Evolutionary conservation across 1,140 invertebrate species (phyloP).

Genomic region (Homarus americanus): DNA sequence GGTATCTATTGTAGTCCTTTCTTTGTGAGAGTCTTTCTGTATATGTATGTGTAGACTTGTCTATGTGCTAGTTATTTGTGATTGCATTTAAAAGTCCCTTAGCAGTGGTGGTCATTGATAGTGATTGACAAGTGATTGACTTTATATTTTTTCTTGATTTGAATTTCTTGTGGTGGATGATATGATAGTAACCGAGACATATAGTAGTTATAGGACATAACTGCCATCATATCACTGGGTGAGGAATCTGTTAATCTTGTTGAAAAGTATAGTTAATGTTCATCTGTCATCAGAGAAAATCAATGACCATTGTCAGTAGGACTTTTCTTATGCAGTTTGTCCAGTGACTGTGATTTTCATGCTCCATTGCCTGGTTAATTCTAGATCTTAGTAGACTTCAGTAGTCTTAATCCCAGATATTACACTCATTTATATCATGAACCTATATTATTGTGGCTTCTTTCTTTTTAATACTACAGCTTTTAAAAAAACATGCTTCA

Average conservation of each 20-base stretch:
- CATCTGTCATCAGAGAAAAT: neutral
- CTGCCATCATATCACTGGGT: neutral
- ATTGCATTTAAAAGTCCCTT: neutral
- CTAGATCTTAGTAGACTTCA: neutral
- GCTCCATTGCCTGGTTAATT: neutral
- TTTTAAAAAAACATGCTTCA: slow-evolving; percentile 11
- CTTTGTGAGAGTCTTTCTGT: slow-evolving; percentile 43
- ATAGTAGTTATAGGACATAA: neutral
- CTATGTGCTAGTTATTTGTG: slow-evolving; percentile 6
- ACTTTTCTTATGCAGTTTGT: neutral
- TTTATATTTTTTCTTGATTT: neutral
- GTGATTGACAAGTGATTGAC: neutral
- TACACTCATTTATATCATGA: neutral
- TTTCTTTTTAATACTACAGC: neutral
- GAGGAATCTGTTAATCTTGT: neutral
- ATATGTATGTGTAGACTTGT: slow-evolving; percentile 41
- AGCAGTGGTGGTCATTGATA: neutral
- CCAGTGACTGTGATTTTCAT: slow-evolving; percentile 7
- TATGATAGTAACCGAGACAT: neutral
- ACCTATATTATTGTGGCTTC: neutral
- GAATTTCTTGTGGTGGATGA: neutral
- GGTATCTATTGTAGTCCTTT: slow-evolving; percentile 75
- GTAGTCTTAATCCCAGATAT: neutral
- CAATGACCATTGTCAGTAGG: neutral
- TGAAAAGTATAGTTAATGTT: neutral